Evolutionary conservation across 2,113 vertebrate species (phyloP), one percentile per base, ranked within the genome.

Genomic region (Macquaria australasica): DNA sequence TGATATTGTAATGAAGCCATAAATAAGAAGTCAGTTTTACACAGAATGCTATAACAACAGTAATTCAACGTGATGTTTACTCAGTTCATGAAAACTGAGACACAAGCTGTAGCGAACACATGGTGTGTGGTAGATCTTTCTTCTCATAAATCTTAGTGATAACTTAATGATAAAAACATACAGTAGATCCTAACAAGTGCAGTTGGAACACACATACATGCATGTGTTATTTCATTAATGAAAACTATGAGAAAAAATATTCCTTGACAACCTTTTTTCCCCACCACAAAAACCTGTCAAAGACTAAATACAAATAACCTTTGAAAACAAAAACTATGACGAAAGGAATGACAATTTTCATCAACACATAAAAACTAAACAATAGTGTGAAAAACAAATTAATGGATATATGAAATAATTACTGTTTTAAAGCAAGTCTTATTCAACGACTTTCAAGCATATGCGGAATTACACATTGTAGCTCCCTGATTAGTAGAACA

Each of bases 21-120:
- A 3, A 39, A 20, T 45, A 70, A 7, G 69, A n/a, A 39, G n/a
- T 28, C 10, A 20, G 0, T 43, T 55, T 63, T 66, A 4, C 20
- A 16, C 37, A 45, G 20, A 37, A 39, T 25, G 18, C 28, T 66
- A 14, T 1, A 37, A 69, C 23, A 66, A 18, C 37, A 67, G 9
- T 0, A 16, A 78, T 34, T 56, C 7, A 59, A 37, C 16, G n/a
- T 77, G 50, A 18, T 50, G 66, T 79, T 72, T 50, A 9, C 45
- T 48, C 6, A 16, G 21, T 55, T 72, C 20, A 59, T 73, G 53
- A 62, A 80, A 77, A 43, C 16, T 60, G 25, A 63, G 63, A 50
- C 23, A 43, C 21, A 41, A 41, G 53, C 67, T 51, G 41, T 2
- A 51, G 60, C 23, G 5, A 51, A 83, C 60, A 71, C 56, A 45